Conservation (phyloP, 1,140 invertebrate species). For the Rhizoglyphus robini region DNA sequence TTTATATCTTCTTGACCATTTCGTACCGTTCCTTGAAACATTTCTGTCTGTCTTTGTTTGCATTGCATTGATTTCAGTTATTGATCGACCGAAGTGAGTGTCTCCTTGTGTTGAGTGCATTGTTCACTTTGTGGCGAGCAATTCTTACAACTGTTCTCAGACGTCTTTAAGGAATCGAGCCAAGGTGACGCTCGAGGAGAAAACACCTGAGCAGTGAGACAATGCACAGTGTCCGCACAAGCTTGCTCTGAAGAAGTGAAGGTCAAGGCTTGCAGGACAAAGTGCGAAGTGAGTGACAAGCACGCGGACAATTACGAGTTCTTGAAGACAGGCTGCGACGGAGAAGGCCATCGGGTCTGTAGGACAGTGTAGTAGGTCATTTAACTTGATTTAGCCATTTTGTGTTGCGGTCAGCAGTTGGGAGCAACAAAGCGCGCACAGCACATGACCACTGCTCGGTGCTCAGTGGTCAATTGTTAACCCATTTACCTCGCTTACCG, state of each 20-base stretch:
- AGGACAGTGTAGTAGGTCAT: background rate
- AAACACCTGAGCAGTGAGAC: background rate
- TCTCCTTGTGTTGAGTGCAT: background rate
- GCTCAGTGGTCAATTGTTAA: constrained; percentile 3
- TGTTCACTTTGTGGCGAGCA: constrained; percentile 8
- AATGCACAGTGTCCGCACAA: background rate
- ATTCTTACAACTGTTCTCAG: background rate
- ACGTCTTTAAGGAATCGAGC: constrained; percentile 9
- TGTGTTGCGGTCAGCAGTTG: background rate
- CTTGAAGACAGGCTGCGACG: background rate
- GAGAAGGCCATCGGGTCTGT: background rate
- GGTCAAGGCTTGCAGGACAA: background rate
- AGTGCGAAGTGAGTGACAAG: background rate
- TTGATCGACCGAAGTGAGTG: background rate
- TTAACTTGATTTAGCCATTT: background rate
- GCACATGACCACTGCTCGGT: background rate
- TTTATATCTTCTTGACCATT: background rate
- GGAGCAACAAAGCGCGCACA: background rate
- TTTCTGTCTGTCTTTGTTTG: no score
- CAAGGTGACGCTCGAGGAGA: background rate
- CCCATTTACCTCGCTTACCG: background rate
- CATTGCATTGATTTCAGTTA: no score
- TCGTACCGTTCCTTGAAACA: no score
- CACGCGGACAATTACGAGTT: background rate
- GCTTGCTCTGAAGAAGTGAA: background rate